A percentile compares a stretch with the other conserved stretches of the same genome.
These are phyloP conservation scores for Epinephelus fuscoguttatus DNA, from an alignment of 2,113 vertebrate species.

Conservation along the genomic window DNA sequence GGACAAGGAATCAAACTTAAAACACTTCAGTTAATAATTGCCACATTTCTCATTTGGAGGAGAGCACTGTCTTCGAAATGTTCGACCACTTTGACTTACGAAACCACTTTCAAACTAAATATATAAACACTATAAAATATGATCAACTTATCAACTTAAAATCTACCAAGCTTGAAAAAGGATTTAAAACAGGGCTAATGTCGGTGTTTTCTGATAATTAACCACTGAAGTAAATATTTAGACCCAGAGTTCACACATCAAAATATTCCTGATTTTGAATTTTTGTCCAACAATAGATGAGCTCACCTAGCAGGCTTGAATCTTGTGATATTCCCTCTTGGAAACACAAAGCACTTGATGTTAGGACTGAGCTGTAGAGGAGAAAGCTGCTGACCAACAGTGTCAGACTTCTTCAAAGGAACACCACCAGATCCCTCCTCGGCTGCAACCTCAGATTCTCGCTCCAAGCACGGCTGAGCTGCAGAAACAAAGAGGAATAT, in stretches of 20 bases:
- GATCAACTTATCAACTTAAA: neutral
- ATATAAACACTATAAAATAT: neutral
- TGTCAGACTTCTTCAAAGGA: neutral
- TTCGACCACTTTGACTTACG: neutral
- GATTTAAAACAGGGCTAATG: neutral
- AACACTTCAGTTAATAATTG: neutral
- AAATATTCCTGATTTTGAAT: too few species aligned
- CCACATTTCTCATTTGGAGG: neutral
- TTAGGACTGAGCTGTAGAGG: slow-evolving; percentile 76
- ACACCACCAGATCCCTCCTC: neutral
- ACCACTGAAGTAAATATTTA: too few species aligned
- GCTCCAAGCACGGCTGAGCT: slow-evolving; percentile 27
- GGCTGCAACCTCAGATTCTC: neutral
- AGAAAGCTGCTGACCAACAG: neutral
- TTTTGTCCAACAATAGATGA: neutral
- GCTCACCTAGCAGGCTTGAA: slow-evolving; percentile 91
- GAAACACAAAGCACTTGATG: slow-evolving; percentile 93
- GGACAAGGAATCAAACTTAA: neutral
- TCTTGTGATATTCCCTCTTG: slow-evolving; percentile 88
- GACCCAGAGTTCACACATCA: too few species aligned
- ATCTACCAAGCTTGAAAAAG: neutral
- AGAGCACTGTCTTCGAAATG: neutral
- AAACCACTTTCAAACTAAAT: too few species aligned
- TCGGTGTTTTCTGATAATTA: too few species aligned
- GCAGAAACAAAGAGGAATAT: neutral